Conservation (phyloP, 2,888 invertebrate genomes). For the Nomada lathburiana region DNA sequence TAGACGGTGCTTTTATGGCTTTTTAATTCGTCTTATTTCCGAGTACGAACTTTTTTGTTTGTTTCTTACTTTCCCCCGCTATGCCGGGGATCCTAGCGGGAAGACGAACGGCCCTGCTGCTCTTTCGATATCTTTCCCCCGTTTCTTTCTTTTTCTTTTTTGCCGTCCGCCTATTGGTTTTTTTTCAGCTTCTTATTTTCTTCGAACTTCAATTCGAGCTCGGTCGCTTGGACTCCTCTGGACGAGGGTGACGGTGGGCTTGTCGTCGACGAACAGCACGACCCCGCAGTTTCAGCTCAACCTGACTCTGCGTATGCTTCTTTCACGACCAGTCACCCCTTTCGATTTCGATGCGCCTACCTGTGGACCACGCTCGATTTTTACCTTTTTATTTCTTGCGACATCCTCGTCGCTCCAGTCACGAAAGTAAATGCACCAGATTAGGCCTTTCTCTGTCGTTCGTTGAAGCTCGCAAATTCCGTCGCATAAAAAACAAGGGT, state of each 20-base stretch:
- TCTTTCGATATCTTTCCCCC: conserved; percentile 17
- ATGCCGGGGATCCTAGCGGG: conserved; percentile 11
- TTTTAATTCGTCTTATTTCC: conserved; percentile 46
- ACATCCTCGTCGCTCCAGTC: conserved; percentile 34
- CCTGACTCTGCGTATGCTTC: conserved; percentile 25
- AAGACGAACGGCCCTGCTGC: conserved; percentile 8
- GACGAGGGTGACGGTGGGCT: conserved; percentile 20
- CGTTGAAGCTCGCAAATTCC: conserved; percentile 19
- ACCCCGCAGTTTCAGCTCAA: conserved; percentile 30
- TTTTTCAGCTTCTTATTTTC: conserved; percentile 37
- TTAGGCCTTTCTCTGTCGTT: background rate
- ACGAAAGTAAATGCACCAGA: conserved; percentile 24
- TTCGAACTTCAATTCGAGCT: conserved; percentile 60
- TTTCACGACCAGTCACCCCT: conserved; percentile 44
- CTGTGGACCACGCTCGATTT: conserved; percentile 42
- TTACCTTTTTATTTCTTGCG: conserved; percentile 24
- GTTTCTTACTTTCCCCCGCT: conserved; percentile 19
- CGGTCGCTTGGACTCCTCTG: conserved; percentile 27
- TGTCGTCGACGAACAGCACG: conserved; percentile 35
- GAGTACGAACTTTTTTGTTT: background rate
- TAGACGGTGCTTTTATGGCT: conserved; percentile 51
- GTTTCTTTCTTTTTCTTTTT: background rate
- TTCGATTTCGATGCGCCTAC: conserved; percentile 60
- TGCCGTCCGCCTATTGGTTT: conserved; percentile 12
- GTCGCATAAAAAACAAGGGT: conserved; percentile 22